Evolutionary conservation across 2,113 vertebrate genomes (phyloP), one percentile per base, ranked within the genome.

Genomic region (Xenus cinereus): DNA sequence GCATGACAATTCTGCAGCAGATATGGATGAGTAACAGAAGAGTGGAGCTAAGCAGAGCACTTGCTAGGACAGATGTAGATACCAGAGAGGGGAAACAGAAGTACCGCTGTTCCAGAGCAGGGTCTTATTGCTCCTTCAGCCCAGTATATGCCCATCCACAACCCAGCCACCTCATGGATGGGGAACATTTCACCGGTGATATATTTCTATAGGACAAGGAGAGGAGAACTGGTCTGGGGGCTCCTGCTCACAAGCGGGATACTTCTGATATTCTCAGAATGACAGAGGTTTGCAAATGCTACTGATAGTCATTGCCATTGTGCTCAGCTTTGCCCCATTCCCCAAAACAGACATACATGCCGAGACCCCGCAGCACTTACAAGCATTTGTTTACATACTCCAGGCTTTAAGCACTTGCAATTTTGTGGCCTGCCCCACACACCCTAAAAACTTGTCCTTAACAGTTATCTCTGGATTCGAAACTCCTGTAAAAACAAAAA

Each of bases 401-500:
- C 73, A 73, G 48, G 86, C 57, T 78, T 95, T 90, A 97, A 97
- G 97, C 82, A 91, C 73, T 97, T 96, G 89, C 88, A 97, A 87
- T 94, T 95, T 81, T 89, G 96, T 93, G 83, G 91, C 75, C 83
- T 96, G 94, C 94, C 80, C 91, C 93, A 93, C 96, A 96, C 86
- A 74, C 84, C 96, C 96, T 93, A 83, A 97, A 97, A 95, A 87
- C 94, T 95, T 74, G 50, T 95, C 94, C 95, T 97, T 96, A 96
- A 85, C 90, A 97, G 90, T 96, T 92, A 97, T 97, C 98, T 96
- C 97, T 97, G 97, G 94, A 97, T 95, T 97, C 95, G 69, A 96
- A 97, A 94, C 95, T 97, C 95, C 92, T 97, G 93, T 83, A 41
- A 97, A 98, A 98, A 98, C 95, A 98, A 98, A 98, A 98, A 97